phyloP scores from a whole-genome alignment of 2,797 vertebrate genomes.

The Acanthurus lineatus region DNA sequence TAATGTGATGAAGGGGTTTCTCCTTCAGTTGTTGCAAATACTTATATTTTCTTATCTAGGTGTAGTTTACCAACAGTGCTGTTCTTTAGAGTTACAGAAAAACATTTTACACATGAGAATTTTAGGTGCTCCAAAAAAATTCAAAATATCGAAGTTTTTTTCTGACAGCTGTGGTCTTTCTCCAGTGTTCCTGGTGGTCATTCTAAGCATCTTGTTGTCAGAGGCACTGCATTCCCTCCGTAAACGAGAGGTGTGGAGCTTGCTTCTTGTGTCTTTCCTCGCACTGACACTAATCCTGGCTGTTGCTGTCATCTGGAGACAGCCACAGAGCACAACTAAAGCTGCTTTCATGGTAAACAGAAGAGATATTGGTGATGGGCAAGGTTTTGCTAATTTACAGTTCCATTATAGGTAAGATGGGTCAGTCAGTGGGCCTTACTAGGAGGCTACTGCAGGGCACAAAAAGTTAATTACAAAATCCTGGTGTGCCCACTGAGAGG shows the following conservation, averaged over 20 bases:
- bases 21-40: too few species aligned
- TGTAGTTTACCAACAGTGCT: too few species aligned
- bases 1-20: too few species aligned
- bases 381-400: background rate
- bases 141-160: too few species aligned
- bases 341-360: constrained; percentile 86
- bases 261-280: constrained; percentile 74
- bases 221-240: constrained; percentile 59
- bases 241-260: constrained; percentile 72
- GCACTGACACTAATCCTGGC: constrained; percentile 67
- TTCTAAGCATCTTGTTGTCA: constrained; percentile 73
- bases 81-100: too few species aligned
- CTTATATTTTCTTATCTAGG: too few species aligned
- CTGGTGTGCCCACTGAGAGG: background rate
- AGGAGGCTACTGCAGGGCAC: background rate
- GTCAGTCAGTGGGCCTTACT: background rate
- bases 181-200: constrained; percentile 77
- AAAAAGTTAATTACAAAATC: background rate
- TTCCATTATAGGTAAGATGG: background rate
- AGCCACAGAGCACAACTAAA: constrained; percentile 82
- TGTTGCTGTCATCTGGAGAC: constrained; percentile 84
- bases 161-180: background rate
- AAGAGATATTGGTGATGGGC: background rate
- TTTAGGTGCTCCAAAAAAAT: too few species aligned
- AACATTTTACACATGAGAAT: too few species aligned